These are phyloP conservation scores for Zaprionus kolodkinae DNA, from an alignment of 1,140 invertebrate species.

Conservation along the genomic window DNA sequence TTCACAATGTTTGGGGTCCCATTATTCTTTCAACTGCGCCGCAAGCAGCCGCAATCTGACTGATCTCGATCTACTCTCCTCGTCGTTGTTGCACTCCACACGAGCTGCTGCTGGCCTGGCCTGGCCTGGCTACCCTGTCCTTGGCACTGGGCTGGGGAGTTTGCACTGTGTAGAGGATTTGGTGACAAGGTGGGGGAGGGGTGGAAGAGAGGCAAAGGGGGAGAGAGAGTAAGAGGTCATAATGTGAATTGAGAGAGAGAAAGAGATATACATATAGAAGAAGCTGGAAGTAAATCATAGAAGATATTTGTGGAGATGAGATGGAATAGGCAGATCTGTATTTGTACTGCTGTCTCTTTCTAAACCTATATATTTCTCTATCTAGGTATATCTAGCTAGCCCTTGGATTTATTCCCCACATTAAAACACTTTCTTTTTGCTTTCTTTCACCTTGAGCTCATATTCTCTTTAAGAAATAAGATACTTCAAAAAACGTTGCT, in stretches of 20 bases:
- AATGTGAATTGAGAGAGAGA: neutral
- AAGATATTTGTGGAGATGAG: too few relatives aligned
- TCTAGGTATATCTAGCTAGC: too few relatives aligned
- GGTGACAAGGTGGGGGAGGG: neutral
- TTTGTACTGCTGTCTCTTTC: too few relatives aligned
- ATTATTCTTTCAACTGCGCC: slow-evolving; percentile 79
- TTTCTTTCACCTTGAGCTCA: too few relatives aligned
- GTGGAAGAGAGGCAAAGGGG: neutral
- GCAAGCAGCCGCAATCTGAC: slow-evolving; percentile 51
- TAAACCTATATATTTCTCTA: too few relatives aligned
- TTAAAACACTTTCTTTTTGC: too few relatives aligned
- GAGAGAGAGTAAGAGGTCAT: neutral
- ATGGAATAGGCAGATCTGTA: too few relatives aligned
- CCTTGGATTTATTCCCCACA: too few relatives aligned
- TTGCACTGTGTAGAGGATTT: neutral
- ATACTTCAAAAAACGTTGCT: too few relatives aligned
- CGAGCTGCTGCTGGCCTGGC: too few relatives aligned
- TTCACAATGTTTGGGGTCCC: slow-evolving; percentile 27
- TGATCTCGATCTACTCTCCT: slow-evolving; percentile 43
- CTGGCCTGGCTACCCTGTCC: too few relatives aligned
- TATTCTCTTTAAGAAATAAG: too few relatives aligned
- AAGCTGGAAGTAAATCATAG: neutral
- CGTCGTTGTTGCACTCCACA: slow-evolving; percentile 16
- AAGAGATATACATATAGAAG: neutral
- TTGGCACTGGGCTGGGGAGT: neutral